Percentiles rank a stretch among this genome's conserved stretches.
phyloP scores from a whole-genome alignment of 1,140 invertebrate genomes.

The Anoplolepis gracilipes region DNA sequence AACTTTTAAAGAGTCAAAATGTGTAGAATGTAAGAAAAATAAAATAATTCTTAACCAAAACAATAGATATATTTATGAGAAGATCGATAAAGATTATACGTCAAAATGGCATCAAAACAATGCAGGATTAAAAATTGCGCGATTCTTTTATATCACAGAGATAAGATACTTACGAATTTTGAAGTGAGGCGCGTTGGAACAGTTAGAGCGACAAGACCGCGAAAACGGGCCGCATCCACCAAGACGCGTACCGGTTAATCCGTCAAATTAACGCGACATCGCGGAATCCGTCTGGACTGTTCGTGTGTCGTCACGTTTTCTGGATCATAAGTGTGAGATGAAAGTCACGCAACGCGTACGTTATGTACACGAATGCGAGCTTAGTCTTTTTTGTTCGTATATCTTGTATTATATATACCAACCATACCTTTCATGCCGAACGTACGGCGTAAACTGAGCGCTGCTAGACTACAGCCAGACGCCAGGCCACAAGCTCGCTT shows the following conservation, averaged over 20 bases:
- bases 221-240: background rate
- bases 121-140: background rate
- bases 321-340: background rate
- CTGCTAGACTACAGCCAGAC: background rate
- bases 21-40: background rate
- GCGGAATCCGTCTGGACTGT: background rate
- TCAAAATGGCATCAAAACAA: background rate
- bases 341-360: background rate
- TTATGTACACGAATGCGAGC: background rate
- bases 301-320: background rate
- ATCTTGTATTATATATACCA: background rate
- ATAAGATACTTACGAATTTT: slow-evolving; percentile 35
- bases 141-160: background rate
- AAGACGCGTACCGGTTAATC: slow-evolving; percentile 21
- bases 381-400: background rate
- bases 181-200: background rate
- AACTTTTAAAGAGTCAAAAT: background rate
- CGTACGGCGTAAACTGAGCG: slow-evolving; percentile 43
- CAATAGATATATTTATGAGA: background rate
- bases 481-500: background rate
- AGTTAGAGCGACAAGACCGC: background rate
- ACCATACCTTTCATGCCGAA: slow-evolving; percentile 1
- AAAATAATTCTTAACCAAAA: background rate
- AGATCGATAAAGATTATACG: background rate
- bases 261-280: slow-evolving; percentile 21